These are phyloP conservation scores for Meghimatium bilineatum DNA, from an alignment of 2,888 invertebrate genomes.

Conservation along the genomic window DNA sequence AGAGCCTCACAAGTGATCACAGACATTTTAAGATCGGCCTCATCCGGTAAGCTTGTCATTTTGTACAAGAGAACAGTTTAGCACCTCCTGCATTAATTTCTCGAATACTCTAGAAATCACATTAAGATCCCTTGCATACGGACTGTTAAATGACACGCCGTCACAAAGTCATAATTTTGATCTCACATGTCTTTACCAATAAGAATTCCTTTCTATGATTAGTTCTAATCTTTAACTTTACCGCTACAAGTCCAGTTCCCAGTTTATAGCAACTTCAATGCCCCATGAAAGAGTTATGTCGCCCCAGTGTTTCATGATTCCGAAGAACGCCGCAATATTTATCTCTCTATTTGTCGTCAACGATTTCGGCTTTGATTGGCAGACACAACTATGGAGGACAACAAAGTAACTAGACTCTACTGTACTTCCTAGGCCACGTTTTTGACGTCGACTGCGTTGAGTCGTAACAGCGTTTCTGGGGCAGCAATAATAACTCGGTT, in stretches of 20 bases:
- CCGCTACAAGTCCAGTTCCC: not conserved
- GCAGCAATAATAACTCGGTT: too few species aligned
- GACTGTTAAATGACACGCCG: not conserved
- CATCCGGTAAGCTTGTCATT: too few species aligned
- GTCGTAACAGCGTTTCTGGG: too few species aligned
- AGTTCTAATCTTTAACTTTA: not conserved
- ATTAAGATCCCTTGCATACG: not conserved
- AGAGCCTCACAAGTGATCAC: too few species aligned
- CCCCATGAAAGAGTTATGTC: not conserved
- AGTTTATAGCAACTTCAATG: not conserved
- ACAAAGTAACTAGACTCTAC: not conserved
- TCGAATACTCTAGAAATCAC: not conserved
- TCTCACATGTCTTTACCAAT: not conserved
- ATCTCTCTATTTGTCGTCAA: slow-evolving; percentile 2
- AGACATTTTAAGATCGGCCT: too few species aligned
- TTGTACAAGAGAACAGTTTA: not conserved
- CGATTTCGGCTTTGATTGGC: not conserved
- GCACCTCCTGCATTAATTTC: not conserved
- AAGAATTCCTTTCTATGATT: not conserved
- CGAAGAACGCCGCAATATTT: not conserved
- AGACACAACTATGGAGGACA: not conserved
- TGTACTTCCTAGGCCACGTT: too few species aligned
- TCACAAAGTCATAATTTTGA: slow-evolving; percentile 7
- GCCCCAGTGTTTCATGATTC: not conserved
- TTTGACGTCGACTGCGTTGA: too few species aligned